These are phyloP conservation scores for Drosophila robusta DNA, from an alignment of 2,888 invertebrate genomes.

Conservation along the genomic window DNA sequence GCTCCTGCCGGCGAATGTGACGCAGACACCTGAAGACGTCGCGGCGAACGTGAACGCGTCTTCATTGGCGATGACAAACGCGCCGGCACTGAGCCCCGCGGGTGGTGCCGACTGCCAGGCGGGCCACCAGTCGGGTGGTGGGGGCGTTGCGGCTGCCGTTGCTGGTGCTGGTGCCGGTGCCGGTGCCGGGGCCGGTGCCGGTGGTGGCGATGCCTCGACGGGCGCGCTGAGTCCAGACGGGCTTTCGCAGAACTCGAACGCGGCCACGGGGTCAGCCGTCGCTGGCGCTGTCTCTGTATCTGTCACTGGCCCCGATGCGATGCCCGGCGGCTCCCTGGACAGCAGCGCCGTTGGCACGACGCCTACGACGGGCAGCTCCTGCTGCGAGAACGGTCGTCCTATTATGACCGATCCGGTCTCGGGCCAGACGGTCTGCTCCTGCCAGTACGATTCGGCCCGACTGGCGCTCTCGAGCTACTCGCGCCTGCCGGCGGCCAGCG, in stretches of 20 bases:
- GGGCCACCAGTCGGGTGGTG: constrained; percentile 86
- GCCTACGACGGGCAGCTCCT: constrained; percentile 85
- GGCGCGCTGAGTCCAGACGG: constrained; percentile 84
- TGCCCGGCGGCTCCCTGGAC: constrained; percentile 69
- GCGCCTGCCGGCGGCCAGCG: constrained; percentile 91
- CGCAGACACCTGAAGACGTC: constrained; percentile 75
- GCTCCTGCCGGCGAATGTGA: constrained; percentile 74
- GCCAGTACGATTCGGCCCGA: constrained; percentile 96
- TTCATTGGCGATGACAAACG: constrained; percentile 76
- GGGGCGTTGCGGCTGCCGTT: constrained; percentile 85
- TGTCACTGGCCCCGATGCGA: constrained; percentile 41
- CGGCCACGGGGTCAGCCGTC: constrained; percentile 69
- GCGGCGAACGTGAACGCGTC: constrained; percentile 66
- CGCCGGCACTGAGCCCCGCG: constrained; percentile 76
- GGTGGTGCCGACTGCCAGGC: constrained; percentile 86
- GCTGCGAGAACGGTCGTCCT: constrained; percentile 96
- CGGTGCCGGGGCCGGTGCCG: constrained; percentile 84
- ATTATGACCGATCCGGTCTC: constrained; percentile 97
- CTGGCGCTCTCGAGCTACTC: constrained; percentile 93
- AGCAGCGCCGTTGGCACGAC: constrained; percentile 69
- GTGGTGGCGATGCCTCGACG: constrained; percentile 85
- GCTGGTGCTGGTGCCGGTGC: constrained; percentile 86
- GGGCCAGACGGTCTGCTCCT: constrained; percentile 96
- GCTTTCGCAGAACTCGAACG: constrained; percentile 84
- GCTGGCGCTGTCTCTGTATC: constrained; percentile 39